phyloP scores from a whole-genome alignment of 2,113 vertebrate species.

The Tragelaphus imberbis region DNA sequence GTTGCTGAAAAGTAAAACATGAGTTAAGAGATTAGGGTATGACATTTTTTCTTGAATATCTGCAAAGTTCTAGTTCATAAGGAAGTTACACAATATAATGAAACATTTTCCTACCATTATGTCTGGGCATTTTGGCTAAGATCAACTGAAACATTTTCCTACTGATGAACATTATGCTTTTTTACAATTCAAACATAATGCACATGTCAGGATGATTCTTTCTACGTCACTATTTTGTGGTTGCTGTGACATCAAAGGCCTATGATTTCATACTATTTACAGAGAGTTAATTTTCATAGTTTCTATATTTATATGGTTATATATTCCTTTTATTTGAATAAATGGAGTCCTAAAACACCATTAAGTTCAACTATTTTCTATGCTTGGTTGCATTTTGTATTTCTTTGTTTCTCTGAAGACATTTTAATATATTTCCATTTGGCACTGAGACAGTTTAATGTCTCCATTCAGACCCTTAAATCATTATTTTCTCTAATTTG shows the following conservation, averaged over 20 bases:
- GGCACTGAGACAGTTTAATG: background rate
- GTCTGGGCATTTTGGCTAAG: background rate
- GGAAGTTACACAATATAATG: background rate
- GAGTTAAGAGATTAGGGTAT: background rate
- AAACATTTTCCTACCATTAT: background rate
- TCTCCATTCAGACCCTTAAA: background rate
- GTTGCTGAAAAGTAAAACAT: background rate
- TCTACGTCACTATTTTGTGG: background rate
- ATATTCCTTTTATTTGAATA: background rate
- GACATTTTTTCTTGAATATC: background rate
- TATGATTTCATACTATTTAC: background rate
- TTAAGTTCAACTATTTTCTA: background rate
- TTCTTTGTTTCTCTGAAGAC: background rate
- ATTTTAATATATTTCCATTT: background rate
- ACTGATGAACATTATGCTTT: background rate
- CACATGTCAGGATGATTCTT: background rate
- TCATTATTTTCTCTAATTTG: constrained; percentile 5
- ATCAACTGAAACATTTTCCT: background rate
- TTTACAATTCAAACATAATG: background rate
- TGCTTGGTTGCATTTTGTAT: background rate
- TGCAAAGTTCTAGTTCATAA: background rate
- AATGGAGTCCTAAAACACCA: background rate
- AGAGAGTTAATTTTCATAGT: background rate
- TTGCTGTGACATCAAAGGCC: background rate
- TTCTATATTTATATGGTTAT: background rate